These are phyloP conservation scores for Tipula vernalis DNA, from an alignment of 2,888 invertebrate species.

Conservation along the genomic window DNA sequence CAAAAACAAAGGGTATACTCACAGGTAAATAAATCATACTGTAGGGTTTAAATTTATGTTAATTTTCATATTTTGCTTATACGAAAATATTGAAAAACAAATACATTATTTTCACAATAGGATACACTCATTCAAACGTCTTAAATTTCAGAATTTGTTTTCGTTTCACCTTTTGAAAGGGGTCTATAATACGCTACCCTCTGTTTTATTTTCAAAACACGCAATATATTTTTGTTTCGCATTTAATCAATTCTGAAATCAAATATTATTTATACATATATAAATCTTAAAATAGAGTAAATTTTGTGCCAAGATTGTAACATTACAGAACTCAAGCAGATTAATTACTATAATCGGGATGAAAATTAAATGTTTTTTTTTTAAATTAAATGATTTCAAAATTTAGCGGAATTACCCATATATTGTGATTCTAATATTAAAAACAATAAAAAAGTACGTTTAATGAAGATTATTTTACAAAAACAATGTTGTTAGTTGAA, in stretches of 20 bases:
- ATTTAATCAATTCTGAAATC: neutral
- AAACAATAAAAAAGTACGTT: no score
- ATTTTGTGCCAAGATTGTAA: neutral
- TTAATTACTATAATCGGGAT: neutral
- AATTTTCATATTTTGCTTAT: neutral
- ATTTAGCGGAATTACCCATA: no score
- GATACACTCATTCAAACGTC: neutral
- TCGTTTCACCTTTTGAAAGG: neutral
- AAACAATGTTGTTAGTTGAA: no score
- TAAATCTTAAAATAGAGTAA: neutral
- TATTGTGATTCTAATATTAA: no score
- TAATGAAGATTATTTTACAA: no score
- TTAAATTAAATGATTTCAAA: no score
- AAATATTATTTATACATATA: neutral
- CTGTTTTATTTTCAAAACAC: neutral
- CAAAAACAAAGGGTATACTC: constrained; percentile 21
- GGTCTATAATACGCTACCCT: neutral
- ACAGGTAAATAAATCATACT: constrained; percentile 19
- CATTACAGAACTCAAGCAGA: neutral
- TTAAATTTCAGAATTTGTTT: neutral
- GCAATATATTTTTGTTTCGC: neutral
- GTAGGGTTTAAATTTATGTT: neutral
- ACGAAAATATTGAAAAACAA: neutral
- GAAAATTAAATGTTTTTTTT: neutral
- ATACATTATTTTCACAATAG: neutral